Evolutionary conservation across 2,888 invertebrate species (phyloP).

Genomic region (Epiblema foenella): DNA sequence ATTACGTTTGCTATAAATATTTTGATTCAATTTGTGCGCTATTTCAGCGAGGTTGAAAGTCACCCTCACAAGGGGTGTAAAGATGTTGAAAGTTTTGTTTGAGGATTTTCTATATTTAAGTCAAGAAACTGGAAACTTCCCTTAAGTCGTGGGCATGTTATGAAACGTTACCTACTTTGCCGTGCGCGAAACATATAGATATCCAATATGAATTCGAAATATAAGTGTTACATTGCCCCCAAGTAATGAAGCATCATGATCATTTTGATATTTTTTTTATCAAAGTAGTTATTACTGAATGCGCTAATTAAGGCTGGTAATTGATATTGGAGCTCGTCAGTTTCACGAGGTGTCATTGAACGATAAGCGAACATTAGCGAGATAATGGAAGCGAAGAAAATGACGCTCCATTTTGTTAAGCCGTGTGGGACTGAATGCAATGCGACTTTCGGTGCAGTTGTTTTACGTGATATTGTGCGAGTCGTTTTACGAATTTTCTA

Average conservation of each 20-base stretch:
- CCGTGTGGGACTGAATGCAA: conserved; percentile 23
- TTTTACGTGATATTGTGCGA: not conserved
- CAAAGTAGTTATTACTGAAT: conserved; percentile 16
- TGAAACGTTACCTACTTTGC: not conserved
- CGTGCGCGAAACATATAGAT: not conserved
- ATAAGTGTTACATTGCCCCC: not conserved
- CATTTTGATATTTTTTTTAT: not conserved
- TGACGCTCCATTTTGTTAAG: conserved; percentile 31
- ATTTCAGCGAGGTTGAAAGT: no score
- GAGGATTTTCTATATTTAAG: no score
- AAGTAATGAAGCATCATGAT: not conserved
- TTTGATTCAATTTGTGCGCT: no score
- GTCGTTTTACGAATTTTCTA: not conserved
- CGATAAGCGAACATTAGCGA: conserved; percentile 56
- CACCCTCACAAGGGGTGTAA: no score
- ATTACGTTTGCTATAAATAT: no score
- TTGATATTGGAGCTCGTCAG: conserved; percentile 37
- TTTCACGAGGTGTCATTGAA: conserved; percentile 42
- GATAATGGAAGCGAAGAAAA: conserved; percentile 51
- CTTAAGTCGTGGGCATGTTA: not conserved
- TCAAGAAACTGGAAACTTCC: no score
- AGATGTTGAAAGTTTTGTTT: no score
- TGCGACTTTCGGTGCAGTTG: conserved; percentile 6
- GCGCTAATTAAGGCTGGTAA: conserved; percentile 30
- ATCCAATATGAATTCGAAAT: not conserved